These are phyloP conservation scores for Eutolmus rufibarbis DNA, from an alignment of 2,888 invertebrate species.

Conservation along the genomic window DNA sequence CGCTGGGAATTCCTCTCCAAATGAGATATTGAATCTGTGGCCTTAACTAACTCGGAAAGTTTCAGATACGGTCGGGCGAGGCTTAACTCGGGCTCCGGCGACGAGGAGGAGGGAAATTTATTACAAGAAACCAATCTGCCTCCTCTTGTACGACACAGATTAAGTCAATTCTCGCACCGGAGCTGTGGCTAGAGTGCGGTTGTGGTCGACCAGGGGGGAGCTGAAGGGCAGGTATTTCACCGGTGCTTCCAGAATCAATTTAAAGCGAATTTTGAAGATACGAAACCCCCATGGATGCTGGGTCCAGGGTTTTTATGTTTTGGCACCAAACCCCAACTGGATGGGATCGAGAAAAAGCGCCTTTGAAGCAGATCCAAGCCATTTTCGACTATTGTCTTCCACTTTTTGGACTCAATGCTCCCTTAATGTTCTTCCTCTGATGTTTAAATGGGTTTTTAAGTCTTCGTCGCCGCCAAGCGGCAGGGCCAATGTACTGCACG, in stretches of 20 bases:
- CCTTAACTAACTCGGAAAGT: conserved; percentile 25
- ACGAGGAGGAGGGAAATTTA: conserved; percentile 6
- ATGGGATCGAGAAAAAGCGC: background rate
- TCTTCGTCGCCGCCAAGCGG: background rate
- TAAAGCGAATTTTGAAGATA: background rate
- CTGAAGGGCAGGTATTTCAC: background rate
- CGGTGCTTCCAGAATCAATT: background rate
- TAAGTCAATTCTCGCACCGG: conserved; percentile 18
- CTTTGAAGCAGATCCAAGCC: background rate
- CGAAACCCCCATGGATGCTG: background rate
- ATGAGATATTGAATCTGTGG: conserved; percentile 36
- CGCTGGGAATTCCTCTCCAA: conserved; percentile 10
- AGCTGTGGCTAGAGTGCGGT: background rate
- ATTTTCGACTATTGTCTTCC: background rate
- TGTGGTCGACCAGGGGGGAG: background rate
- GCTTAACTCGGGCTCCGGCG: background rate
- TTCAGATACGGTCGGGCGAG: conserved; percentile 16
- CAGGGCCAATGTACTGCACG: background rate
- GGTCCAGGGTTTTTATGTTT: background rate
- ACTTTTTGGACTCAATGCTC: background rate
- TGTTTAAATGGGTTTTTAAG: conserved; percentile 4
- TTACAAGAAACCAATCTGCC: conserved; percentile 1
- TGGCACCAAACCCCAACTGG: background rate
- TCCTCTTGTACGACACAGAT: conserved; percentile 21
- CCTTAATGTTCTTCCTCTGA: background rate